A percentile compares a stretch with the other conserved stretches of the same genome.
These are phyloP conservation scores for Aphaenogaster rudis DNA, from an alignment of 1,140 invertebrate genomes.

Conservation along the genomic window DNA sequence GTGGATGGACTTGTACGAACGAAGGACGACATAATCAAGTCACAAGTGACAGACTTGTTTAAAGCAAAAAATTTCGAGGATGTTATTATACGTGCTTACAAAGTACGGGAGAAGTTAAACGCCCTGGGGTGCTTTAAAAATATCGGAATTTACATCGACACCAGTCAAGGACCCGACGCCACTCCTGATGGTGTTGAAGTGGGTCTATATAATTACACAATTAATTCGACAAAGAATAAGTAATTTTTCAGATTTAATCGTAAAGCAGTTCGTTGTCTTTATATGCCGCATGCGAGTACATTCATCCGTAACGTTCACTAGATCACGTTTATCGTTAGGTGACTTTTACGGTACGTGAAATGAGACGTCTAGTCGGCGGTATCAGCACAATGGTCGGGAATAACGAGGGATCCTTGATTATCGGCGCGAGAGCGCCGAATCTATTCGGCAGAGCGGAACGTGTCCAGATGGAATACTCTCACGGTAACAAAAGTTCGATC, in stretches of 20 bases:
- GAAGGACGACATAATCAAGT: slow-evolving; percentile 93
- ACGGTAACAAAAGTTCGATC: slow-evolving; percentile 91
- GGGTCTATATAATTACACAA: slow-evolving; percentile 76
- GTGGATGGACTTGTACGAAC: slow-evolving; percentile 94
- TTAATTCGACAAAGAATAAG: slow-evolving; percentile 76
- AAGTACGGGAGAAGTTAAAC: slow-evolving; percentile 91
- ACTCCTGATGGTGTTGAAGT: slow-evolving; percentile 93
- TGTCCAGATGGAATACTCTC: slow-evolving; percentile 91
- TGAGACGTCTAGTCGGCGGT: slow-evolving; percentile 91
- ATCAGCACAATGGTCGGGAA: slow-evolving; percentile 94
- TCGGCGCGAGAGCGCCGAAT: slow-evolving; percentile 92
- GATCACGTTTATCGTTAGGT: slow-evolving; percentile 87
- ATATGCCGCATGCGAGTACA: neutral
- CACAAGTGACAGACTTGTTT: slow-evolving; percentile 91
- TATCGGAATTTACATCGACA: slow-evolving; percentile 94
- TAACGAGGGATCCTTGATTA: slow-evolving; percentile 93
- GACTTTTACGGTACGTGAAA: slow-evolving; percentile 93
- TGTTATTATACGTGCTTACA: slow-evolving; percentile 88
- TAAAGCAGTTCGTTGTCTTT: slow-evolving; percentile 36
- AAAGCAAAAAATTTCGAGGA: slow-evolving; percentile 90
- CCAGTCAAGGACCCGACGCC: slow-evolving; percentile 91
- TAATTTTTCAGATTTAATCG: slow-evolving; percentile 73
- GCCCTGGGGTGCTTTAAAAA: slow-evolving; percentile 94
- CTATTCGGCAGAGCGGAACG: slow-evolving; percentile 93
- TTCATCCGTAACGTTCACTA: slow-evolving; percentile 6